Evolutionary conservation across 2,797 vertebrate genomes (phyloP).

Genomic region (Xenops minutus): DNA sequence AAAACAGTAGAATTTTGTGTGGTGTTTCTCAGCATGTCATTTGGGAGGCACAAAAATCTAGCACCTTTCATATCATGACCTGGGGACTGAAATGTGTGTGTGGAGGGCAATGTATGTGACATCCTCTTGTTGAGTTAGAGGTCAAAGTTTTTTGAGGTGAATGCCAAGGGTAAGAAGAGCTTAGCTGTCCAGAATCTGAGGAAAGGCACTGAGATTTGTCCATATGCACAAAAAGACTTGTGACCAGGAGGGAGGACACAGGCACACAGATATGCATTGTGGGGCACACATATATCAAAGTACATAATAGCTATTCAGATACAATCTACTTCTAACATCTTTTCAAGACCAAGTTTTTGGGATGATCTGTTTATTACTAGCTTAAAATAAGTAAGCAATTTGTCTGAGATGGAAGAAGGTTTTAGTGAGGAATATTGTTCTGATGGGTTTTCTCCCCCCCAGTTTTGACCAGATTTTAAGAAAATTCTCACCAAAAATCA

Average conservation of each 20-base stretch:
- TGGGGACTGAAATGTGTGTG: neutral
- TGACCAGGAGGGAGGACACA: neutral
- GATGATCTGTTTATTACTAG: neutral
- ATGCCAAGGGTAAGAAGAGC: neutral
- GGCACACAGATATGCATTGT: neutral
- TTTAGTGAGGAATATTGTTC: neutral
- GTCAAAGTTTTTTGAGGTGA: neutral
- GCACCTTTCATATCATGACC: rapidly evolving
- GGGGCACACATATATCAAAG: neutral
- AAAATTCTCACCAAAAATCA: neutral
- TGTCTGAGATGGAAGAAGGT: neutral
- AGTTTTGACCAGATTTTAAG: neutral
- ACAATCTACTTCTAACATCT: neutral
- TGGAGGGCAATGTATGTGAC: rapidly evolving
- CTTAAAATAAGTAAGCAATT: neutral
- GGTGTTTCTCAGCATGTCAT: neutral
- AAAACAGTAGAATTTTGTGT: neutral
- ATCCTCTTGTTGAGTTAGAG: neutral
- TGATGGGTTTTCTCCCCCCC: neutral
- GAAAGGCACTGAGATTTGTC: neutral
- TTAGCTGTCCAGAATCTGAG: neutral
- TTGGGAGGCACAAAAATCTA: neutral
- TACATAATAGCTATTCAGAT: neutral
- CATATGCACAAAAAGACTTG: neutral
- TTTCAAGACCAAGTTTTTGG: neutral